Conservation (phyloP, 2,113 vertebrate genomes). For the Probosciger aterrimus region DNA sequence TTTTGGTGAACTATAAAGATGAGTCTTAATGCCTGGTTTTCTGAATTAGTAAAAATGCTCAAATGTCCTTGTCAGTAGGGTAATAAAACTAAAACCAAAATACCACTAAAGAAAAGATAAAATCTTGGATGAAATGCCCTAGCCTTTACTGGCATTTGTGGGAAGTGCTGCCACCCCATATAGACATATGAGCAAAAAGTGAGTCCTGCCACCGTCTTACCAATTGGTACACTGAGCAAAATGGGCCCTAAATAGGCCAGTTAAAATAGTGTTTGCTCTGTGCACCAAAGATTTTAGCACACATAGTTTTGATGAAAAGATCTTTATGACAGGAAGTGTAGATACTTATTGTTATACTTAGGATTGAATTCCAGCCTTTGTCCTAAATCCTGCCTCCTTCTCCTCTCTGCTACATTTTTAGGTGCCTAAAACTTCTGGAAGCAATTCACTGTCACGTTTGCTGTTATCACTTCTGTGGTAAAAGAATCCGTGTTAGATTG, state of each 20-base stretch:
- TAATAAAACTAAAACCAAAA: constrained; percentile 29
- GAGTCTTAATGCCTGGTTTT: constrained; percentile 27
- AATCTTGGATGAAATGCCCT: neutral
- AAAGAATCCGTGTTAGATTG: neutral
- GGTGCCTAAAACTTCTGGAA: neutral
- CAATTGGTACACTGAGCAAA: neutral
- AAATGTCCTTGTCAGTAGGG: constrained; percentile 18
- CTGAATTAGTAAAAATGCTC: constrained; percentile 20
- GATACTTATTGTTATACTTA: neutral
- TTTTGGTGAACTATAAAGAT: constrained; percentile 39
- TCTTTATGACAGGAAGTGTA: neutral
- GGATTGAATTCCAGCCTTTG: neutral
- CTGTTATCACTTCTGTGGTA: neutral
- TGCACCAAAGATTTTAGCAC: neutral
- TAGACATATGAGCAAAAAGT: neutral
- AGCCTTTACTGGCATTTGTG: neutral
- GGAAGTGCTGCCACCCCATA: neutral
- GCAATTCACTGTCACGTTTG: neutral
- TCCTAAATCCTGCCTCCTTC: neutral
- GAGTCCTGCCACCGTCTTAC: neutral
- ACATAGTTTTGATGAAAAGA: neutral
- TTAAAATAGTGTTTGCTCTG: neutral
- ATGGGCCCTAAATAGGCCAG: neutral
- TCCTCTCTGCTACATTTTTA: neutral
- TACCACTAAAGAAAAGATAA: constrained; percentile 13